A percentile compares a stretch with the other conserved stretches of the same genome.
Evolutionary conservation across 2,888 invertebrate genomes (phyloP).

Genomic region (Mermis nigrescens): DNA sequence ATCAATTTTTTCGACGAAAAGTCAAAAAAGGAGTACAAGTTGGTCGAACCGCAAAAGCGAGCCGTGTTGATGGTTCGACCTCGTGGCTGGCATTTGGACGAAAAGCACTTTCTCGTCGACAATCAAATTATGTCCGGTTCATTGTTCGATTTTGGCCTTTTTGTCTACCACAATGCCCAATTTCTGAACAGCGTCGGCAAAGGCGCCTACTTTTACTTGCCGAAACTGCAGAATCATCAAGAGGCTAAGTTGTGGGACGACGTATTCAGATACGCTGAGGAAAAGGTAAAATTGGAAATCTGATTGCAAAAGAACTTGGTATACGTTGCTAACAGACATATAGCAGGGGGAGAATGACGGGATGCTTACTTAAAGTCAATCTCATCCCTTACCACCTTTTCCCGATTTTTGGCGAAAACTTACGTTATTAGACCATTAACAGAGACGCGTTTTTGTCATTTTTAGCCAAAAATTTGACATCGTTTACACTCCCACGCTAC

Average conservation of each 20-base stretch:
- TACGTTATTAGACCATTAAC: no score
- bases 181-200: conserved; percentile 40
- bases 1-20: conserved; percentile 26
- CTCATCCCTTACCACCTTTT: no score
- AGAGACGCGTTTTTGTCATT: no score
- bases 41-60: conserved; percentile 34
- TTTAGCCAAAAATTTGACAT: no score
- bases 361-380: no score
- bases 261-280: conserved; percentile 47
- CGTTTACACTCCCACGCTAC: no score
- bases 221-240: conserved; percentile 46
- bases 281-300: conserved; percentile 23
- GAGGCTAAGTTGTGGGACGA: conserved; percentile 52
- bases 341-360: no score
- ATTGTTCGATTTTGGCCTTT: conserved; percentile 49
- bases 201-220: conserved; percentile 53
- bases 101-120: conserved; percentile 34
- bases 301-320: no score
- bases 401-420: no score
- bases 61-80: conserved; percentile 50
- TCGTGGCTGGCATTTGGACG: conserved; percentile 54
- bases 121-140: conserved; percentile 41
- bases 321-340: no score
- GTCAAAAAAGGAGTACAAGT: conserved; percentile 25
- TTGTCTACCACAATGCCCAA: conserved; percentile 47